Conservation (phyloP, 2,797 vertebrate genomes). For the Xerus rutilus region DNA sequence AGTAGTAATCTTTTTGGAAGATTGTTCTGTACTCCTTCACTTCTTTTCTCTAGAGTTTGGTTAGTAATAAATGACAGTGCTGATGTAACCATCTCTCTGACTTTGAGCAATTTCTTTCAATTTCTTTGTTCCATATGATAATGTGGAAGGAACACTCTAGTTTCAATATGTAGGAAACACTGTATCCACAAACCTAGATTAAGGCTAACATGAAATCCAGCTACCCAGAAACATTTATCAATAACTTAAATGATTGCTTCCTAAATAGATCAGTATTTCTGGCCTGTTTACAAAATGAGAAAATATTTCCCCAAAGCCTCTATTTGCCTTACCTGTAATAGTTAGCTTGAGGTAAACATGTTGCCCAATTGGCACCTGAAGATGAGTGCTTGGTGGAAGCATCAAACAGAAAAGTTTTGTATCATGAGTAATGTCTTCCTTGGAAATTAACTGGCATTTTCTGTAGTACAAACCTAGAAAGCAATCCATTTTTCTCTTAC, state of each 20-base stretch:
- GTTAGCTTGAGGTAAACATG: conserved; percentile 96
- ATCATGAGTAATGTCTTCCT: conserved; percentile 93
- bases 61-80: neutral
- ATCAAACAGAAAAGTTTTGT: conserved; percentile 92
- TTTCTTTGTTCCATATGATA: neutral
- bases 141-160: neutral
- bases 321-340: conserved; percentile 90
- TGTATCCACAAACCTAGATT: neutral
- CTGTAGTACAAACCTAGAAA: conserved; percentile 92
- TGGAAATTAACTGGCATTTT: conserved; percentile 93
- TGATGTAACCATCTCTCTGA: neutral
- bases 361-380: conserved; percentile 92
- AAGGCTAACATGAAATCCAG: neutral
- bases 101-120: neutral
- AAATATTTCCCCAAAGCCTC: neutral
- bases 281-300: neutral
- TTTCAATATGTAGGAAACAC: neutral
- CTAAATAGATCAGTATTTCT: neutral
- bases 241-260: neutral
- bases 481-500: conserved; percentile 60
- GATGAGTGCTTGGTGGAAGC: conserved; percentile 90
- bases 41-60: neutral
- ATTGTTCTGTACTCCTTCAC: neutral
- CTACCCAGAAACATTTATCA: neutral
- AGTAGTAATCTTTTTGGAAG: neutral